Conservation (phyloP, 2,797 vertebrate species). For the Trichosurus vulpecula region DNA sequence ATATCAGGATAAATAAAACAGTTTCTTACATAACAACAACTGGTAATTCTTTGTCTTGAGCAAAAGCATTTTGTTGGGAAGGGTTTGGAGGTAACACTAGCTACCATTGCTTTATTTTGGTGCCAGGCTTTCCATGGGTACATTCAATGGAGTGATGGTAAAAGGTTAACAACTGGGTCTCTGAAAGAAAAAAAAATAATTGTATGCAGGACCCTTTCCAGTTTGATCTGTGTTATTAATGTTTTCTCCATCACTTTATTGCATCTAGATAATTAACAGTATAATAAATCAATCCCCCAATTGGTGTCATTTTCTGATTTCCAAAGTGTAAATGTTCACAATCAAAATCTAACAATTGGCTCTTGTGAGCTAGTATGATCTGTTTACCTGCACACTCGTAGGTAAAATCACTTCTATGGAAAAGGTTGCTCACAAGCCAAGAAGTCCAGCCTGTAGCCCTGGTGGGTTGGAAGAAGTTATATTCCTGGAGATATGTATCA, state of each 20-base stretch:
- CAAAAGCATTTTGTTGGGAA: not conserved
- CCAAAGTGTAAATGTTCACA: not conserved
- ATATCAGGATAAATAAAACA: not conserved
- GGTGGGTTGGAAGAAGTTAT: not conserved
- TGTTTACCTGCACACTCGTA: not conserved
- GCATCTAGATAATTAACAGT: not conserved
- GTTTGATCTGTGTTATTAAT: not conserved
- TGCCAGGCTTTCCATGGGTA: not conserved
- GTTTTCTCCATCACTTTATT: not conserved
- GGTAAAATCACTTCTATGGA: not conserved
- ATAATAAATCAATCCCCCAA: not conserved
- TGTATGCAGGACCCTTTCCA: not conserved
- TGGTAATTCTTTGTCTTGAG: not conserved
- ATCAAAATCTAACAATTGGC: not conserved
- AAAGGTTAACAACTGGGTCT: not conserved
- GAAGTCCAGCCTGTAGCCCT: not conserved
- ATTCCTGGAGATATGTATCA: not conserved
- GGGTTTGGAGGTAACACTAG: not conserved
- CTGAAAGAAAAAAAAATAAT: not conserved
- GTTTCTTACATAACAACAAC: not conserved
- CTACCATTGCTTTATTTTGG: not conserved
- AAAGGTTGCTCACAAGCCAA: not conserved
- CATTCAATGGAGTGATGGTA: not conserved
- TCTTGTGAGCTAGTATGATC: not conserved
- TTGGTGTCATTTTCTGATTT: not conserved